Conservation (phyloP, 2,113 vertebrate species). For the Plecotus auritus region DNA sequence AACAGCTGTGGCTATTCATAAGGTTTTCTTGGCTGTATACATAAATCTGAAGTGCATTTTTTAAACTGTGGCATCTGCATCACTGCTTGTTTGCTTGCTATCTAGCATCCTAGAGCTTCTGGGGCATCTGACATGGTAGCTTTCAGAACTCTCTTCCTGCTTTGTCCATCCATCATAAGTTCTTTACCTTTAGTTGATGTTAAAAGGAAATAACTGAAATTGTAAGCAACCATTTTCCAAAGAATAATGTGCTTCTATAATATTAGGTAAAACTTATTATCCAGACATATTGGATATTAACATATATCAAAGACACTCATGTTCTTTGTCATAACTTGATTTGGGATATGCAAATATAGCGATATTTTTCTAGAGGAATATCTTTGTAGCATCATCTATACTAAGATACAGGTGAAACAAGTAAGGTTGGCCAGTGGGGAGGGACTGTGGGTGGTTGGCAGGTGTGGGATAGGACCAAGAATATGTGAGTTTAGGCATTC, state of each 20-base stretch:
- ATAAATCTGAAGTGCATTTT: constrained; percentile 50
- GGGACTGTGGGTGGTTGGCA: too few species aligned
- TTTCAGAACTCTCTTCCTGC: constrained; percentile 52
- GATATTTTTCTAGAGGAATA: not conserved
- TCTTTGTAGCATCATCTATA: not conserved
- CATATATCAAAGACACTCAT: not conserved
- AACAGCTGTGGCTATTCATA: constrained; percentile 33
- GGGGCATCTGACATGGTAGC: not conserved
- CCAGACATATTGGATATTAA: not conserved
- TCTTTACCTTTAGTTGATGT: constrained; percentile 24
- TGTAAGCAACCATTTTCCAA: not conserved
- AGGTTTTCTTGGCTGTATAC: constrained; percentile 61
- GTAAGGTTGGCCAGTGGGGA: not conserved
- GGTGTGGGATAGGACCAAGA: not conserved
- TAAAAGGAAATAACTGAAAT: constrained; percentile 17
- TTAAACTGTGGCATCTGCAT: constrained; percentile 42
- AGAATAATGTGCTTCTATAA: not conserved
- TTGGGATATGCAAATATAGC: not conserved
- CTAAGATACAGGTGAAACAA: not conserved
- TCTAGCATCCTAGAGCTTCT: constrained; percentile 44
- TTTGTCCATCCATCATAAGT: constrained; percentile 9
- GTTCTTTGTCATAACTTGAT: not conserved
- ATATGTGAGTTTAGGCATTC: not conserved
- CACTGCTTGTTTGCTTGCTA: not conserved
- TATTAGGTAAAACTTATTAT: not conserved